Percentiles rank a stretch among this genome's conserved stretches.
phyloP scores from a whole-genome alignment of 2,113 vertebrate species.

The Odocoileus hemionus region DNA sequence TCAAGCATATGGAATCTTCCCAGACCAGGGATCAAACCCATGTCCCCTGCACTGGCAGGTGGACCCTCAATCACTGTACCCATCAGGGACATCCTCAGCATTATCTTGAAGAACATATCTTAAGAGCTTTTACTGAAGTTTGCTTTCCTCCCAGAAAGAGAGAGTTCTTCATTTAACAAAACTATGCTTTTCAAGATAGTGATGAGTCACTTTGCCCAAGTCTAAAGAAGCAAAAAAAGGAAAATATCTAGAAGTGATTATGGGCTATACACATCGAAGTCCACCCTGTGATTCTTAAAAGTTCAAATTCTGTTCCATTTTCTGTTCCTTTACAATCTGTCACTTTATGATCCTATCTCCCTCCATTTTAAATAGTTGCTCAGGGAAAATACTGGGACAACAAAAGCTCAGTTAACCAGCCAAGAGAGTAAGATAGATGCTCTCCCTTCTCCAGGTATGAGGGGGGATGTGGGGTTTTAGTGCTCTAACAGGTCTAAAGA shows the following conservation, averaged over 20 bases:
- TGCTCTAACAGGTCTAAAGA: background rate
- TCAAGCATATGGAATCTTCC: background rate
- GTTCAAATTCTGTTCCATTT: slow-evolving; percentile 19
- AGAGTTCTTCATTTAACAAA: slow-evolving; percentile 17
- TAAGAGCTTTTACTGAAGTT: background rate
- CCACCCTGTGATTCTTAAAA: background rate
- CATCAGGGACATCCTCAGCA: background rate
- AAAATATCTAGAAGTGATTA: background rate
- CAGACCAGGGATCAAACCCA: background rate
- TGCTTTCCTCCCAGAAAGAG: background rate
- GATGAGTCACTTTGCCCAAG: background rate
- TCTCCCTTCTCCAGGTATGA: background rate
- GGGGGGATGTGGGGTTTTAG: background rate
- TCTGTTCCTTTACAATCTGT: background rate
- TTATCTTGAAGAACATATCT: slow-evolving; percentile 35
- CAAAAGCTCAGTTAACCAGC: background rate
- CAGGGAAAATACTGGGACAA: background rate
- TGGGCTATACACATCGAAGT: background rate
- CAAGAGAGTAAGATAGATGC: background rate
- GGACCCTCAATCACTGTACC: background rate
- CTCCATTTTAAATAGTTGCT: background rate
- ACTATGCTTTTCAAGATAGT: background rate
- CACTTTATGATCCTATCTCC: background rate
- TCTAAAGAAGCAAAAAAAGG: background rate
- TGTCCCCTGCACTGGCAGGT: background rate